Conservation (phyloP, 2,797 vertebrate species). For the Onychomys leucogaster region DNA sequence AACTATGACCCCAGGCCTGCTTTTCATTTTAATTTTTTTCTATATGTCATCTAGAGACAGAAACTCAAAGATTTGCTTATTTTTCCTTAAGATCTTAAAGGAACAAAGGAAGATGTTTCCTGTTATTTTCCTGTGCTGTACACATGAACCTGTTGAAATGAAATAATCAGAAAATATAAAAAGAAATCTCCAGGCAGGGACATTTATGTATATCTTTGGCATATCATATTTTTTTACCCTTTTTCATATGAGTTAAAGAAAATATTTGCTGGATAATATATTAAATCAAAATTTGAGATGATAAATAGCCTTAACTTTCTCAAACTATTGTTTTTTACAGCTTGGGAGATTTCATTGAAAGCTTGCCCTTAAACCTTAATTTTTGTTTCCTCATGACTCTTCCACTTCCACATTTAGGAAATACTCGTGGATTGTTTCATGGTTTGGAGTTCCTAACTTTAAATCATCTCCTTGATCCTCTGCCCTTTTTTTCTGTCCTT, state of each 20-base stretch:
- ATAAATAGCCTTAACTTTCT: not conserved
- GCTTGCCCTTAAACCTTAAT: not conserved
- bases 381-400: not conserved
- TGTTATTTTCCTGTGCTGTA: not conserved
- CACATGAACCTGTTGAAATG: not conserved
- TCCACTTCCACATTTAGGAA: not conserved
- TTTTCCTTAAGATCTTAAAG: slow-evolving; percentile 57
- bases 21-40: not conserved
- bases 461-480: not conserved
- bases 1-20: not conserved
- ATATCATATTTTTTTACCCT: not conserved
- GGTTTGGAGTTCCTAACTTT: not conserved
- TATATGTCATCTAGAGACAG: not conserved
- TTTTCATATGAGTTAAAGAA: not conserved
- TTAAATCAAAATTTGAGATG: not conserved
- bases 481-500: not conserved
- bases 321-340: not conserved
- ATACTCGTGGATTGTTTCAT: not conserved
- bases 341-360: slow-evolving; percentile 25
- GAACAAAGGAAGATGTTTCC: not conserved
- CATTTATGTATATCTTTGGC: not conserved
- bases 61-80: not conserved
- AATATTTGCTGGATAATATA: not conserved
- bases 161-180: not conserved
- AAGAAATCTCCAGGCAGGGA: not conserved